phyloP scores from a whole-genome alignment of 92 coral and sea anemone species.

The Galaxea fascicularis region DNA sequence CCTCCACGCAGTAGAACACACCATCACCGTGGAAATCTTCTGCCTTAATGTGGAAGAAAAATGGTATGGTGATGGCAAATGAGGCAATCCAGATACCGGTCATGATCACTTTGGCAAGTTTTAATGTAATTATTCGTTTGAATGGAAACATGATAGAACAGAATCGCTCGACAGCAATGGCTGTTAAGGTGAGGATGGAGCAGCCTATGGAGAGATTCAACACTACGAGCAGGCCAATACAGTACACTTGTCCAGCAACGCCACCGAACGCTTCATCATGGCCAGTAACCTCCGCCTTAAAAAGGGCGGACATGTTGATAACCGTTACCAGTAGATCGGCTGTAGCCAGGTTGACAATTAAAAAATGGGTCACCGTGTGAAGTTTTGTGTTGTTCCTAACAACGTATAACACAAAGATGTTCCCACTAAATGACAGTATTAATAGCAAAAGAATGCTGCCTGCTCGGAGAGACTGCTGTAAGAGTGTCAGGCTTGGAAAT shows the following conservation, averaged over 20 bases:
- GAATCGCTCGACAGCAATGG: slow-evolving; percentile 76
- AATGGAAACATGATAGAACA: slow-evolving; percentile 75
- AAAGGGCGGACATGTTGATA: slow-evolving; percentile 36
- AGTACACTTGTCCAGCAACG: slow-evolving; percentile 28
- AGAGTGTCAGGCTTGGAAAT: slow-evolving; percentile 16
- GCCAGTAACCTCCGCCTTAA: slow-evolving; percentile 36
- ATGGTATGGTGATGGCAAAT: slow-evolving; percentile 60
- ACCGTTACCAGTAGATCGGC: slow-evolving; percentile 50
- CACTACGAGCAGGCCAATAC: slow-evolving; percentile 25
- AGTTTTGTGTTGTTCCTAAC: slow-evolving; percentile 34
- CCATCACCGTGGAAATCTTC: slow-evolving; percentile 27
- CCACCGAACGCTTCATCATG: slow-evolving; percentile 38
- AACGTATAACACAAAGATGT: slow-evolving; percentile 40
- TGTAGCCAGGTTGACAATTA: slow-evolving; percentile 38
- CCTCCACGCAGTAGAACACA: slow-evolving; percentile 65
- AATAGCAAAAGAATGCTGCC: slow-evolving; percentile 19
- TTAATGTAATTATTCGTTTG: slow-evolving; percentile 57
- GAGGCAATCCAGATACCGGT: slow-evolving; percentile 60
- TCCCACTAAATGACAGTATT: slow-evolving; percentile 20
- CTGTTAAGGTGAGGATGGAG: slow-evolving; percentile 67
- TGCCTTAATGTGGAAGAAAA: slow-evolving; percentile 66
- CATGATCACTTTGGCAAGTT: slow-evolving; percentile 46
- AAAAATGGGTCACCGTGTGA: slow-evolving; percentile 43
- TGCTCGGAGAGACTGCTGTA: slow-evolving; percentile 19
- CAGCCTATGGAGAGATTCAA: slow-evolving; percentile 58